Conservation (phyloP, 2,113 vertebrate genomes). For the Mixornis gularis region DNA sequence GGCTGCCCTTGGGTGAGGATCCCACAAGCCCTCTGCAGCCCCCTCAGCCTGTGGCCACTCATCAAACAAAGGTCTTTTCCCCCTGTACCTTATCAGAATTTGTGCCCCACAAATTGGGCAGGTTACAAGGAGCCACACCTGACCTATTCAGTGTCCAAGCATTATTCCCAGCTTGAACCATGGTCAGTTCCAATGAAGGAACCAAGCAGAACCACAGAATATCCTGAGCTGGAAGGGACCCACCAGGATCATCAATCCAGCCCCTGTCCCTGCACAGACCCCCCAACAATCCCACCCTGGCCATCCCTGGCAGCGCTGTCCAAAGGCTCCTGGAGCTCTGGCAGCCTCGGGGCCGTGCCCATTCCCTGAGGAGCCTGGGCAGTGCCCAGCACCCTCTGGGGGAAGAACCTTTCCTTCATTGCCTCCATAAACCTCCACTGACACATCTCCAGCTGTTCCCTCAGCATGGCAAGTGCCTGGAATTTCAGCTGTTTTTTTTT, state of each 20-base stretch:
- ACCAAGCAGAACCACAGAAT: not conserved
- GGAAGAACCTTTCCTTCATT: not conserved
- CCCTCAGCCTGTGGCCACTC: not conserved
- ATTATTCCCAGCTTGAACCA: rapidly evolving
- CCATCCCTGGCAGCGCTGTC: not conserved
- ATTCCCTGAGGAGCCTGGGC: not conserved
- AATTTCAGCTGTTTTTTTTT: not conserved
- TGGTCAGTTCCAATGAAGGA: rapidly evolving
- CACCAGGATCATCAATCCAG: rapidly evolving
- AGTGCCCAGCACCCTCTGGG: not conserved
- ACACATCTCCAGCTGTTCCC: too few species aligned
- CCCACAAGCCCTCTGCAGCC: not conserved
- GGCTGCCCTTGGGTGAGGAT: not conserved
- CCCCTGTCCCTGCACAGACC: not conserved
- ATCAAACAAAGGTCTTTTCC: rapidly evolving
- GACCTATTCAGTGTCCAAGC: not conserved
- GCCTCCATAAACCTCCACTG: too few species aligned
- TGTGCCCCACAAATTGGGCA: rapidly evolving
- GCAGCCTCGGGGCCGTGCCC: not conserved
- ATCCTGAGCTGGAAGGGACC: rapidly evolving
- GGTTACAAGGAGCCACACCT: not conserved
- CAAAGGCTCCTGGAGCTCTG: not conserved
- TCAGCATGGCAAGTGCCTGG: not conserved
- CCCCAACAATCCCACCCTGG: rapidly evolving
- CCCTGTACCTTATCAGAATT: not conserved